These are phyloP conservation scores for Cichlasoma orientale DNA, from an alignment of 2,797 vertebrate species.

Conservation along the genomic window DNA sequence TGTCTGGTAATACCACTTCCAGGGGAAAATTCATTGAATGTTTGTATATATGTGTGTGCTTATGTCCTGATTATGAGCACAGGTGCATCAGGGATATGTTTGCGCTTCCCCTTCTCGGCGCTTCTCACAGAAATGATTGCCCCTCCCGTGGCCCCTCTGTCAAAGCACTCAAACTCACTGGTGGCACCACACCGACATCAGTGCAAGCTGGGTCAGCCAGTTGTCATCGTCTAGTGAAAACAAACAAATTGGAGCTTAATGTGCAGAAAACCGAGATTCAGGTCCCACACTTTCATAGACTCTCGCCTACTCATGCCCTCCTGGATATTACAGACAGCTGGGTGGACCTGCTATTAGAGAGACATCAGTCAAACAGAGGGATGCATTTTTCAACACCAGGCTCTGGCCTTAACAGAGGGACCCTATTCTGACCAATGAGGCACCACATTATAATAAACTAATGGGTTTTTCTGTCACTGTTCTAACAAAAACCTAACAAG, in stretches of 20 bases:
- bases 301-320: constrained; percentile 20
- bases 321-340: constrained; percentile 23
- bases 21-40: constrained; percentile 16
- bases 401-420: constrained; percentile 6
- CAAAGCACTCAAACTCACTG: constrained; percentile 25
- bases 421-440: constrained; percentile 31
- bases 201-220: constrained; percentile 18
- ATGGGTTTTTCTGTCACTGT: constrained; percentile 6
- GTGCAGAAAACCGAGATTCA: constrained; percentile 51
- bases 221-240: constrained; percentile 43
- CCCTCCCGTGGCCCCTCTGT: constrained; percentile 20
- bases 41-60: constrained; percentile 18
- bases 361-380: constrained; percentile 39
- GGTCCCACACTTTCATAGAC: constrained; percentile 45
- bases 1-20: constrained; percentile 34
- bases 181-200: constrained; percentile 30
- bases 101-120: background rate
- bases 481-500: constrained; percentile 2
- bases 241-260: constrained; percentile 60
- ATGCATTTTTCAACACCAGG: constrained; percentile 12
- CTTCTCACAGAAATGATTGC: constrained; percentile 8
- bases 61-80: constrained; percentile 30
- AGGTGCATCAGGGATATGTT: constrained; percentile 23
- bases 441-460: constrained; percentile 37
- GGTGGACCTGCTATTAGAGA: constrained; percentile 44